Evolutionary conservation across 1,140 invertebrate species (phyloP), one percentile per base, ranked within the genome.

Genomic region (Ptiloglossa arizonensis): DNA sequence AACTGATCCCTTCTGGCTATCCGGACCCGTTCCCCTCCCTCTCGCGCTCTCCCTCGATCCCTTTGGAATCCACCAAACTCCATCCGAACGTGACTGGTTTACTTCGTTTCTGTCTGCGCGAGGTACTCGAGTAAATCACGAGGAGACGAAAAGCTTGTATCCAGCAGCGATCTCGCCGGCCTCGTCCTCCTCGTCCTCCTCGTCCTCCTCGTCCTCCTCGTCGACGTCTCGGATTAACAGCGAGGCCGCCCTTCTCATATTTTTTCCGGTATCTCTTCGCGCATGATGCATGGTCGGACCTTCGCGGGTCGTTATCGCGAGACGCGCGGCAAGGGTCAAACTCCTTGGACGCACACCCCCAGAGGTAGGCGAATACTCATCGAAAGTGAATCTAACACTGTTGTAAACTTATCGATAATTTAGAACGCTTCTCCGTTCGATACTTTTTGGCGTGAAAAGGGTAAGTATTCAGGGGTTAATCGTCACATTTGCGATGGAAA

Each of bases 1-100:
- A 92, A 89, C 91, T 92, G 90, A 93, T 91, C 90, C 90, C 90
- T 90, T 35, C 78, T 72, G 73, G 82, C 73, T 84, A 85, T 84
- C 82, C 50, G 44, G 67, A 67, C 56, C 38, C 38, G 22, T 64
- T 81, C 24, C 50, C 62, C 52, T 56, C 48, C 44, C 68, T 69
- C 67, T 44, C 59, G 54, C 66, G 38, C 35, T 48, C 52, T 69
- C 52, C 64, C 46, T 66, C 50, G 57, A 50, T 66, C 60, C 54
- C 63, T 60, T 59, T 54, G 29, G 57, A 83, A 69, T 85, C 48
- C 50, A 67, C 52, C 73, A 57, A 81, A 85, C 78, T 85, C 69
- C 48, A 44, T 35, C 11, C 83, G 83, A 68, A 85, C 83, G 82
- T 85, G 83, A 84, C 82, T 59, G 56, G 83, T 80, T 84, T 85